These are phyloP conservation scores for Ara ararauna DNA, from an alignment of 2,797 vertebrate species.

Conservation along the genomic window DNA sequence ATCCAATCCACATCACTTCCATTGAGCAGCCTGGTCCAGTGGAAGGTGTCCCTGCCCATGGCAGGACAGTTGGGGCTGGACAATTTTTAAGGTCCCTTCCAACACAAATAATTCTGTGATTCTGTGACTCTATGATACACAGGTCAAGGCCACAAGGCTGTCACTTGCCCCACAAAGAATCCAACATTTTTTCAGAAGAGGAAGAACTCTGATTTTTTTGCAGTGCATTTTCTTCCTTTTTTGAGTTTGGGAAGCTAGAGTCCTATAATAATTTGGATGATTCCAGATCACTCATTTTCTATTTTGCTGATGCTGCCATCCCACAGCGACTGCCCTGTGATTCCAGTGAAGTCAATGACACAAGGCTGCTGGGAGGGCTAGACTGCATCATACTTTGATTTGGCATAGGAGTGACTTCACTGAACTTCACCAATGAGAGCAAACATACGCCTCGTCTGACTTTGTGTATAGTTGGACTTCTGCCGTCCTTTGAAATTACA, in stretches of 20 bases:
- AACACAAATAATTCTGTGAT: not conserved
- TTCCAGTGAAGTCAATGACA: not conserved
- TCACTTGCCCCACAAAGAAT: not conserved
- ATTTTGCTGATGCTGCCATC: not conserved
- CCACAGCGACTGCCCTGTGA: not conserved
- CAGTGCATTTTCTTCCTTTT: not conserved
- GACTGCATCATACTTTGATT: not conserved
- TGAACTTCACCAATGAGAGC: not conserved
- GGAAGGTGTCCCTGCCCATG: not conserved
- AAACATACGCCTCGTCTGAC: not conserved
- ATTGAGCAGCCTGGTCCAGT: not conserved
- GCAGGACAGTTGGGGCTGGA: not conserved
- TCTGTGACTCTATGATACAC: not conserved
- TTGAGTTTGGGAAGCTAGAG: not conserved
- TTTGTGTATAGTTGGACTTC: not conserved
- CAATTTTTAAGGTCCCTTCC: not conserved
- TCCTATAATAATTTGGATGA: not conserved
- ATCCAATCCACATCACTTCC: not conserved
- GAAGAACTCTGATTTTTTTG: not conserved
- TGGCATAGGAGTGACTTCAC: not conserved
- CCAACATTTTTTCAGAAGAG: not conserved
- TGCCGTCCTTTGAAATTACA: not conserved
- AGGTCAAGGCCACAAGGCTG: rapidly evolving
- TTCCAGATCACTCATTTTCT: not conserved
- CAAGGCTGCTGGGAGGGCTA: not conserved